A percentile compares a stretch with the other conserved stretches of the same genome.
These are phyloP conservation scores for Tetanocera ferruginea DNA, from an alignment of 2,888 invertebrate genomes.

Conservation along the genomic window DNA sequence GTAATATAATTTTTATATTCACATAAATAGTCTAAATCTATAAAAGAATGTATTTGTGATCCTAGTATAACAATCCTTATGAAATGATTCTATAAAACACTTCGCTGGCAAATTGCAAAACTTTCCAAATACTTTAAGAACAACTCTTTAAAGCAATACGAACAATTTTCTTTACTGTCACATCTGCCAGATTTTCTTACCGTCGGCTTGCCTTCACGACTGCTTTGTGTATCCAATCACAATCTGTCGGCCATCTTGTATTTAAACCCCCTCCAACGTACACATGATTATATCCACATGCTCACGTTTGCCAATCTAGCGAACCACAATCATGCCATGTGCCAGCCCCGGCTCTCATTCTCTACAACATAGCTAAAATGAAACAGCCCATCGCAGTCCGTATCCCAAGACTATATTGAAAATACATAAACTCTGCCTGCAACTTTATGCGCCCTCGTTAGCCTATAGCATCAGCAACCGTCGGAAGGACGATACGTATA, in stretches of 20 bases:
- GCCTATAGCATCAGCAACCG: slow-evolving; percentile 39
- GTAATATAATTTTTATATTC: too few relatives aligned
- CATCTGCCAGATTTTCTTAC: too few relatives aligned
- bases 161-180: too few relatives aligned
- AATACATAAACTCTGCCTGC: slow-evolving; percentile 49
- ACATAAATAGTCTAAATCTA: too few relatives aligned
- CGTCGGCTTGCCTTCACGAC: slow-evolving; percentile 4
- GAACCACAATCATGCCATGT: slow-evolving; percentile 38
- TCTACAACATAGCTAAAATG: background rate
- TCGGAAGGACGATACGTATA: slow-evolving; percentile 15
- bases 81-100: too few relatives aligned
- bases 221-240: slow-evolving; percentile 53
- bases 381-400: slow-evolving; percentile 21
- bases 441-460: slow-evolving; percentile 42
- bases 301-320: slow-evolving; percentile 25
- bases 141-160: too few relatives aligned
- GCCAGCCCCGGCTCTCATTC: slow-evolving; percentile 3
- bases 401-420: slow-evolving; percentile 49
- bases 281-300: slow-evolving; percentile 35
- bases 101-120: too few relatives aligned
- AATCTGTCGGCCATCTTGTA: slow-evolving; percentile 61
- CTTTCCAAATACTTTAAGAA: too few relatives aligned
- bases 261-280: slow-evolving; percentile 48
- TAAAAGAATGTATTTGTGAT: too few relatives aligned
- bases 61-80: too few relatives aligned